Conservation (phyloP, 2,888 invertebrate genomes). For the Athrips mouffetella region DNA sequence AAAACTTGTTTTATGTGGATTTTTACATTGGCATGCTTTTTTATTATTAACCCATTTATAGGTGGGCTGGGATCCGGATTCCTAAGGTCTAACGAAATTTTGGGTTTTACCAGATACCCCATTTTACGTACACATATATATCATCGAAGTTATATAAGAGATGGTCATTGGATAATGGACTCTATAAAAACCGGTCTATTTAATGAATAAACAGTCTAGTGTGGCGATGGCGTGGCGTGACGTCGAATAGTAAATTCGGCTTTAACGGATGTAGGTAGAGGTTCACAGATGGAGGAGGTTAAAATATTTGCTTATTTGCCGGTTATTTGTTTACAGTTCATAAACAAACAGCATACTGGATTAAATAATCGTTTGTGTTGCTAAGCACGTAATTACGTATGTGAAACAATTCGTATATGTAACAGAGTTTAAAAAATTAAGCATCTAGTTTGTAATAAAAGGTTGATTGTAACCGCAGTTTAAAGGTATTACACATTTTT, state of each 20-base stretch:
- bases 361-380: too few relatives aligned
- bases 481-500: too few relatives aligned
- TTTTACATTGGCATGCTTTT: background rate
- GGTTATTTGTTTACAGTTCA: too few relatives aligned
- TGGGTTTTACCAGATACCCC: conserved; percentile 29
- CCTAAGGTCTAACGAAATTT: conserved; percentile 23
- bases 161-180: conserved; percentile 23
- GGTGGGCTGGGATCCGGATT: conserved; percentile 35
- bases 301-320: too few relatives aligned
- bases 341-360: too few relatives aligned
- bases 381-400: too few relatives aligned
- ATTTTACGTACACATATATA: conserved; percentile 24
- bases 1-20: background rate
- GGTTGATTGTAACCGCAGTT: too few relatives aligned
- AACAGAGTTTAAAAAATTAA: too few relatives aligned
- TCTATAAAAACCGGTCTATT: conserved; percentile 29
- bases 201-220: conserved; percentile 4
- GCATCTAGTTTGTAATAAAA: too few relatives aligned
- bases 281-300: too few relatives aligned
- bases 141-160: conserved; percentile 25
- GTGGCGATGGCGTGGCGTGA: background rate
- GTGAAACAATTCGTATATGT: too few relatives aligned
- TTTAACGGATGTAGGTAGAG: background rate
- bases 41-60: conserved; percentile 16
- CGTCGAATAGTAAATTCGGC: background rate